Evolutionary conservation across 2,888 invertebrate species (phyloP).

Genomic region (Lithophane ornitopus): DNA sequence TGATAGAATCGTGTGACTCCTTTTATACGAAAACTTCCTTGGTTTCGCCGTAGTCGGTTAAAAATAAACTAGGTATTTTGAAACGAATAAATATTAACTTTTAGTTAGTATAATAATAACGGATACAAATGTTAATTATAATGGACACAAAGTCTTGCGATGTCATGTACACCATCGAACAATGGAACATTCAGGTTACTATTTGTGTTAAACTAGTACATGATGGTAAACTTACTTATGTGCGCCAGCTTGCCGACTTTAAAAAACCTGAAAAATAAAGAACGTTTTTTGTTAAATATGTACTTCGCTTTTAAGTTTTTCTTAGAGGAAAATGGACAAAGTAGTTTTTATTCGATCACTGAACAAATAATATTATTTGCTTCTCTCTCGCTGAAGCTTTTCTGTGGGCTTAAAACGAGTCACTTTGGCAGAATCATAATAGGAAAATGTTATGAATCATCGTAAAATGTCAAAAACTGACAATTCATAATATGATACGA

Average conservation of each 20-base stretch:
- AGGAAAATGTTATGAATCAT: no score
- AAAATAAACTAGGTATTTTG: background rate
- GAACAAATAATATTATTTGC: background rate
- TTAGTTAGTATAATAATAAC: background rate
- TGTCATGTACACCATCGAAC: background rate
- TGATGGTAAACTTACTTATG: constrained; percentile 81
- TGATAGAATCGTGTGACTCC: no score
- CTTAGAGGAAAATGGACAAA: background rate
- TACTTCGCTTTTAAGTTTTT: background rate
- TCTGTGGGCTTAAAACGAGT: no score
- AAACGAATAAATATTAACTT: background rate
- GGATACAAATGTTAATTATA: background rate
- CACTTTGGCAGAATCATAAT: no score
- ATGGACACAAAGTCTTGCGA: background rate
- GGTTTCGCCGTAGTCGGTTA: background rate
- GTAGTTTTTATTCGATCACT: background rate
- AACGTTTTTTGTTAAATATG: constrained; percentile 7
- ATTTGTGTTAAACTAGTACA: background rate
- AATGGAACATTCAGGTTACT: background rate
- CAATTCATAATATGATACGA: no score
- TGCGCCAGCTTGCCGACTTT: constrained; percentile 88
- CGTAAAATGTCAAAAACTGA: no score
- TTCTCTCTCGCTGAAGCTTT: background rate
- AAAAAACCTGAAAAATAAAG: constrained; percentile 81
- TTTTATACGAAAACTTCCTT: no score